These are phyloP conservation scores for human (Homo sapiens) DNA, from an alignment of 2,113 vertebrate species.

Conservation along the genomic window DNA sequence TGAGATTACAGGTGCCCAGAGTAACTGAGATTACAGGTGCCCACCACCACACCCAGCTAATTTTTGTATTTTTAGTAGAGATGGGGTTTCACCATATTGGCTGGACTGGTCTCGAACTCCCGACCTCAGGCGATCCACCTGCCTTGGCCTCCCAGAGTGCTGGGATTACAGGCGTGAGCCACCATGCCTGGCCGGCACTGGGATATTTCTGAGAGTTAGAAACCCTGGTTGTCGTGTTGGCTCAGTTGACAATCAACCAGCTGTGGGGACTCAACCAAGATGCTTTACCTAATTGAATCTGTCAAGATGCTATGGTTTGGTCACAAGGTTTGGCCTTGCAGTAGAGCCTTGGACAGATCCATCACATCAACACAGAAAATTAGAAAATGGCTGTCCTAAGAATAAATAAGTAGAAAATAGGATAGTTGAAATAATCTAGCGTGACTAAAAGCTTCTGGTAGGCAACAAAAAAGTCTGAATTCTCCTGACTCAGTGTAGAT, in stretches of 20 bases:
- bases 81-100: too few relatives aligned
- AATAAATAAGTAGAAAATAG: background rate
- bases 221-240: background rate
- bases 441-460: background rate
- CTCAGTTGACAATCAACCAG: background rate
- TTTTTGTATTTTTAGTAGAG: too few relatives aligned
- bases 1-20: too few relatives aligned
- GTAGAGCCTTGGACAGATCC: background rate
- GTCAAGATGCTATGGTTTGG: background rate
- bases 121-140: too few relatives aligned
- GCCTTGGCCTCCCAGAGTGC: too few relatives aligned
- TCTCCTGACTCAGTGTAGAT: background rate
- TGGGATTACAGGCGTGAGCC: too few relatives aligned
- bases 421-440: background rate
- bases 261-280: background rate
- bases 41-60: too few relatives aligned
- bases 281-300: background rate
- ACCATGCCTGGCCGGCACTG: too few relatives aligned
- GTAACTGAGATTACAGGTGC: too few relatives aligned
- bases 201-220: background rate
- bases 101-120: too few relatives aligned
- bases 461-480: background rate
- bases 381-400: background rate
- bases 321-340: background rate
- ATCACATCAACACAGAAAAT: background rate